phyloP scores from a whole-genome alignment of 1,140 invertebrate species.

The Bombus sibiricus region DNA sequence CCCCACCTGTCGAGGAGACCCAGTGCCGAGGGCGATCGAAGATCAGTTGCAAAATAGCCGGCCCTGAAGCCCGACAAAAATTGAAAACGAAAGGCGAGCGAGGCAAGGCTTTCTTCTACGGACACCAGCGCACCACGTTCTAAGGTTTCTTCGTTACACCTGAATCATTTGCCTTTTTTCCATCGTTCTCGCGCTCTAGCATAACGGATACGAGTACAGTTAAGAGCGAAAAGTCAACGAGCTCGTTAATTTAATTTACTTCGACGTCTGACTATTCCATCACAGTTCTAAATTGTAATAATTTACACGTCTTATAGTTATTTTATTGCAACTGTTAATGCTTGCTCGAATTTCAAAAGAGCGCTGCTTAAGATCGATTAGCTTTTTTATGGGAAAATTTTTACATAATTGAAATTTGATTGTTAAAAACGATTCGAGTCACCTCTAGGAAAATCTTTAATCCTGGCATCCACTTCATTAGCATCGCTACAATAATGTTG shows the following conservation, averaged over 20 bases:
- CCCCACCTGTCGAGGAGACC: constrained; percentile 76
- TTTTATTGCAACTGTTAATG: background rate
- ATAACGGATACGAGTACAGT: background rate
- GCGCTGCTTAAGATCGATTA: background rate
- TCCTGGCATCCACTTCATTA: no score
- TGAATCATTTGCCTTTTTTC: constrained; percentile 29
- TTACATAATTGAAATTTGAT: no score
- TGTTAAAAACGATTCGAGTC: no score
- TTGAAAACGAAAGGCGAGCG: constrained; percentile 48
- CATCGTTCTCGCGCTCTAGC: background rate
- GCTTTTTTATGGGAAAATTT: no score
- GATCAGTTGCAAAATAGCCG: constrained; percentile 72
- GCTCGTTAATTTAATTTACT: constrained; percentile 15
- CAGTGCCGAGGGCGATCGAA: constrained; percentile 60
- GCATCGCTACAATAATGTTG: no score
- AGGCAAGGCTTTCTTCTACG: constrained; percentile 35
- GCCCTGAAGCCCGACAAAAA: constrained; percentile 38
- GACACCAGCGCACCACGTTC: background rate
- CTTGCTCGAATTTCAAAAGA: background rate
- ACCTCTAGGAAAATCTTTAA: no score
- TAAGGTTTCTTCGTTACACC: constrained; percentile 19
- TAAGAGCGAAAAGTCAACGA: constrained; percentile 3
- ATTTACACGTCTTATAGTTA: background rate
- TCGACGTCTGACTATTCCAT: constrained; percentile 4
- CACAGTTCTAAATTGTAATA: background rate